Evolutionary conservation across 2,888 invertebrate species (phyloP).

Genomic region (Patella caerulea): DNA sequence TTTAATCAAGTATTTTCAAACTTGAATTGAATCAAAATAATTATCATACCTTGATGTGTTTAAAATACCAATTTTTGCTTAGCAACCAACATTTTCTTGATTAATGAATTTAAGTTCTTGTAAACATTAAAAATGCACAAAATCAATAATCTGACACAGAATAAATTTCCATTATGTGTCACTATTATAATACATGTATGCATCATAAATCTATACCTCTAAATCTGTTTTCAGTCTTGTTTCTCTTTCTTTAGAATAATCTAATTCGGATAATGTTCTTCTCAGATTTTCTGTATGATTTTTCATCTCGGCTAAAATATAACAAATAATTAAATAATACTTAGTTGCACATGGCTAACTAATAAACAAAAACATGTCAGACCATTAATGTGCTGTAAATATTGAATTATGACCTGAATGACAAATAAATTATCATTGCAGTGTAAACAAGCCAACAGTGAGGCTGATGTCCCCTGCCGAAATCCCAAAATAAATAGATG

Average conservation of each 20-base stretch:
- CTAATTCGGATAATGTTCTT: constrained; percentile 57
- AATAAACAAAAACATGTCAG: not conserved
- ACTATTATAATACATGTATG: not conserved
- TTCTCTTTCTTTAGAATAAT: constrained; percentile 62
- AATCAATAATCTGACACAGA: too few species aligned
- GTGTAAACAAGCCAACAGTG: too few species aligned
- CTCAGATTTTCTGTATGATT: constrained; percentile 55
- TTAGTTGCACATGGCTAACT: not conserved
- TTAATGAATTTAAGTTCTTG: not conserved
- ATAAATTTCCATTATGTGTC: too few species aligned
- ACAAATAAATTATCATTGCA: too few species aligned
- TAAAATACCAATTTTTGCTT: not conserved
- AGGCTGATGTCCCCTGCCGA: too few species aligned
- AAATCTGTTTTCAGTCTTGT: constrained; percentile 60
- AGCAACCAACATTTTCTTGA: not conserved
- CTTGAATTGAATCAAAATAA: not conserved
- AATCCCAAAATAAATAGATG: too few species aligned
- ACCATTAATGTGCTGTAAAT: not conserved
- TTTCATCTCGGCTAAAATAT: constrained; percentile 53
- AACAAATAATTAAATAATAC: not conserved
- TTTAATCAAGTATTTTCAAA: not conserved
- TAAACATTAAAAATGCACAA: not conserved
- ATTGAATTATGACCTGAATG: too few species aligned
- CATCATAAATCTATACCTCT: constrained; percentile 55
- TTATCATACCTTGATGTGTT: not conserved